These are phyloP conservation scores for Fregata magnificens DNA, from an alignment of 2,113 vertebrate genomes.

Conservation along the genomic window DNA sequence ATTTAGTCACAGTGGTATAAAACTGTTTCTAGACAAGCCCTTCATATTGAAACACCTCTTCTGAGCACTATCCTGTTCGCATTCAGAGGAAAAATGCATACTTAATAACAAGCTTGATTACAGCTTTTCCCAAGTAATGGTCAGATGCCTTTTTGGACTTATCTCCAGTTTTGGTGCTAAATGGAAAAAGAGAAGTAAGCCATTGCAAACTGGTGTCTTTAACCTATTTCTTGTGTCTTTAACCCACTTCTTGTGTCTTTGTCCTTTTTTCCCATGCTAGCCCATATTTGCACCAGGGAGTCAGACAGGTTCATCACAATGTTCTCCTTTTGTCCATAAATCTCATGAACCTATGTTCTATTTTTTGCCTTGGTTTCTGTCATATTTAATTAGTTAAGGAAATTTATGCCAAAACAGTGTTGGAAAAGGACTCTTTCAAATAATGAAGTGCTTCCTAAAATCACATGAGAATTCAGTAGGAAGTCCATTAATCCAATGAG, in stretches of 20 bases:
- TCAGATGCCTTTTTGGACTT: background rate
- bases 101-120: background rate
- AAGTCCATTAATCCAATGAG: background rate
- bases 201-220: background rate
- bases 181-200: background rate
- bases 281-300: background rate
- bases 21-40: background rate
- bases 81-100: background rate
- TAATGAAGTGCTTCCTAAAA: background rate
- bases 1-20: background rate
- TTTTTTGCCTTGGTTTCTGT: background rate
- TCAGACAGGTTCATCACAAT: background rate
- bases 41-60: background rate
- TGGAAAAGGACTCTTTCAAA: background rate
- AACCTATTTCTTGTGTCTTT: background rate
- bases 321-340: background rate
- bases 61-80: background rate
- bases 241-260: background rate
- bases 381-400: background rate
- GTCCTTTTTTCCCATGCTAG: background rate
- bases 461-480: background rate
- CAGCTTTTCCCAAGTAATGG: background rate
- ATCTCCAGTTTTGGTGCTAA: background rate
- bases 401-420: background rate
- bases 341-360: background rate